Evolutionary conservation across 2,888 invertebrate species (phyloP), one percentile per base, ranked within the genome.

Genomic region (Hypselothyrea guttata): DNA sequence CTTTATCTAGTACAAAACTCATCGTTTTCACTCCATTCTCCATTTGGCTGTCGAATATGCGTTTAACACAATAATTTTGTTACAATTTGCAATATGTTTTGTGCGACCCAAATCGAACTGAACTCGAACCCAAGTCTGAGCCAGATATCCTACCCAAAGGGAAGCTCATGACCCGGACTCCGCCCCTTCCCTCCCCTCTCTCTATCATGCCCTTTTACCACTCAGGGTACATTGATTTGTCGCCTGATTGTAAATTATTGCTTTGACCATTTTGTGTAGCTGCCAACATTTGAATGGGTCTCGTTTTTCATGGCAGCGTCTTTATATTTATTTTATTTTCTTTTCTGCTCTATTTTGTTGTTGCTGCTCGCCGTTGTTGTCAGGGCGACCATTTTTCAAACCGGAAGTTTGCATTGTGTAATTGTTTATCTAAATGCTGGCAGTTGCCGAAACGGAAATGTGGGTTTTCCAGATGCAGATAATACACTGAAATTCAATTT

Each of bases 371-470:
- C 8, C 7, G n/a, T 42, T 11, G 7, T n/a, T 16, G 13, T 9
- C 15, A 5, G 62, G 37, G 45, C 44, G 60, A 58, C 53, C 54
- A 71, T 65, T 71, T 71, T 71, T 71, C 68, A 71, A 61, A 58
- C 66, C 77, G 77, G 71, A 84, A 68, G 60, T 62, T 45, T 58
- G 61, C 47, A 56, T 69, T 77, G 71, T 75, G 71, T 66, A 68
- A 83, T 71, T 79, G 62, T 71, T 83, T 85, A 79, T 79, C 61
- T 76, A 64, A 65, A 73, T 62, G 65, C 59, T 66, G 62, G 55
- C 69, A 71, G 64, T 67, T 67, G 62, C 38, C 34, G 55, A 45
- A 61, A 49, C 63, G 71, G 66, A 66, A 77, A 66, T 76, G 74
- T 60, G 69, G 59, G 45, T 34, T 40, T 38, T 41, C 63, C 51